Conservation (phyloP, 2,797 vertebrate species). For the Malurus leucopterus region DNA sequence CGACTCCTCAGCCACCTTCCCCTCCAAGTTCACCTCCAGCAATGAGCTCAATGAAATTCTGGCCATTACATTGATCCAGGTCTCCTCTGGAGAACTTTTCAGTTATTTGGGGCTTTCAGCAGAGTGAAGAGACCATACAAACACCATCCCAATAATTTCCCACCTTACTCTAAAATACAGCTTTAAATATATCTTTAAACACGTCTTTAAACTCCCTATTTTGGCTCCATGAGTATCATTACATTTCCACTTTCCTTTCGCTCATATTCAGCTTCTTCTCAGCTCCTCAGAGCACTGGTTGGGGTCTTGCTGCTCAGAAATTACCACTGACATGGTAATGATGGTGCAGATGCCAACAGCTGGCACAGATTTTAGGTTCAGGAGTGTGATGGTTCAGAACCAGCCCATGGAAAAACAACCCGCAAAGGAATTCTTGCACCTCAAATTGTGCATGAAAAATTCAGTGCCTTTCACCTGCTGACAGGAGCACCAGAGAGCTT, state of each 20-base stretch:
- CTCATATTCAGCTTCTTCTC: background rate
- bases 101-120: background rate
- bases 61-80: background rate
- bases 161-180: background rate
- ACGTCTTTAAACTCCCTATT: background rate
- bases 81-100: background rate
- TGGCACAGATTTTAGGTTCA: background rate
- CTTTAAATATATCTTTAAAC: background rate
- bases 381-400: background rate
- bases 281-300: background rate
- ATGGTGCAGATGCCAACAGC: background rate
- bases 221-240: background rate
- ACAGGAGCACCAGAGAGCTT: background rate
- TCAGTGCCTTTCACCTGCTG: background rate
- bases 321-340: background rate
- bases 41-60: background rate
- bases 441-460: background rate
- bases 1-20: background rate
- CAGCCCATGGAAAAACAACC: background rate
- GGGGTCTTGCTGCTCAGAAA: background rate
- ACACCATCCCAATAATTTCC: background rate
- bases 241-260: background rate
- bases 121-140: background rate
- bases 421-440: background rate
- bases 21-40: background rate